These are phyloP conservation scores for Drosophila austrosaltans DNA, from an alignment of 2,888 invertebrate genomes.

Conservation along the genomic window DNA sequence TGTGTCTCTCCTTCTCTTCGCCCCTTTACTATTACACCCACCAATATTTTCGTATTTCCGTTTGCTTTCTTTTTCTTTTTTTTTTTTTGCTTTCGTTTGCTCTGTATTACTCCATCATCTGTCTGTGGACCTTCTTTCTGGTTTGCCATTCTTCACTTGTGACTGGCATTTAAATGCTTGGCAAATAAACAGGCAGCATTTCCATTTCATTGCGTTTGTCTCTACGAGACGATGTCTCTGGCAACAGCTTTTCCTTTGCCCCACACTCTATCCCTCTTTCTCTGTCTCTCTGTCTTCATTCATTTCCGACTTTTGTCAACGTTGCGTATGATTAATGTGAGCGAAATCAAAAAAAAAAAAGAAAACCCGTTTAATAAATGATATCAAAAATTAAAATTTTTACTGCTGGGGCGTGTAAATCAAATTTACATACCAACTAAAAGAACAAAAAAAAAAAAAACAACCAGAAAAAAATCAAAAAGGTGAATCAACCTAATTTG, in stretches of 20 bases:
- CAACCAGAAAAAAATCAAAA: slow-evolving; percentile 2
- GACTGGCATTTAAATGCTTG: slow-evolving; percentile 71
- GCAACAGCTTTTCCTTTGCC: slow-evolving; percentile 5
- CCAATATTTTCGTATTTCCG: slow-evolving; percentile 3
- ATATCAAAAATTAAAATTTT: slow-evolving; percentile 71
- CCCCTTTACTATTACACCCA: not conserved
- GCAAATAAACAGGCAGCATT: slow-evolving; percentile 71
- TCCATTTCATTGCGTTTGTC: slow-evolving; percentile 56
- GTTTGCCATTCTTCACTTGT: not conserved
- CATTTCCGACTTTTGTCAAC: slow-evolving; percentile 65
- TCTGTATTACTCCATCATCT: slow-evolving; percentile 23
- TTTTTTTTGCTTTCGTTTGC: not conserved
- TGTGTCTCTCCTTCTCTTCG: not conserved
- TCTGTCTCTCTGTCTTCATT: slow-evolving; percentile 26
- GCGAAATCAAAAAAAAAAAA: slow-evolving; percentile 13
- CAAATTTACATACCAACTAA: slow-evolving; percentile 49
- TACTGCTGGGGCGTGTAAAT: slow-evolving; percentile 56
- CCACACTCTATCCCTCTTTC: not conserved
- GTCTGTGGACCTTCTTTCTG: slow-evolving; percentile 32
- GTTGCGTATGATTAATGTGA: slow-evolving; percentile 69
- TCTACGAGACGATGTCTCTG: slow-evolving; percentile 35
- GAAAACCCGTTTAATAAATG: slow-evolving; percentile 68
- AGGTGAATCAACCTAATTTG: slow-evolving; percentile 65
- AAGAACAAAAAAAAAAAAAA: slow-evolving; percentile 16
- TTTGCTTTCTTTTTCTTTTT: not conserved